Evolutionary conservation across 2,888 invertebrate species (phyloP).

Genomic region (Drosophila recens): DNA sequence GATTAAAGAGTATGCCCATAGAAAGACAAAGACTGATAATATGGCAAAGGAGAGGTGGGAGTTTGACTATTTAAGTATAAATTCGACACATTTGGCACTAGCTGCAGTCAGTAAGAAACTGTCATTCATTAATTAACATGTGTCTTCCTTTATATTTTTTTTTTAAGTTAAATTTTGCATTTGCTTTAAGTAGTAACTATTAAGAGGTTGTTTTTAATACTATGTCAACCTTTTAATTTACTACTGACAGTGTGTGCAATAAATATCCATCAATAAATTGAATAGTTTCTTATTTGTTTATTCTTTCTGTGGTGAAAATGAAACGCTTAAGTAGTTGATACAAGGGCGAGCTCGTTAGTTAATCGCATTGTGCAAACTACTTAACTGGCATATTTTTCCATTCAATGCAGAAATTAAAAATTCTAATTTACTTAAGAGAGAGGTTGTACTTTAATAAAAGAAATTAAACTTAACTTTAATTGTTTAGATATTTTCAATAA

Average conservation of each 20-base stretch:
- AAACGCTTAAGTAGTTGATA: constrained; percentile 59
- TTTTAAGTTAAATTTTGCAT: constrained; percentile 6
- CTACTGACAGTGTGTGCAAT: constrained; percentile 59
- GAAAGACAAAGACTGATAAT: constrained; percentile 32
- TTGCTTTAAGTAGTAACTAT: constrained; percentile 64
- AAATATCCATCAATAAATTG: neutral
- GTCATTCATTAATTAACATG: neutral
- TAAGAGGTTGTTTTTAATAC: constrained; percentile 46
- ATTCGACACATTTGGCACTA: constrained; percentile 13
- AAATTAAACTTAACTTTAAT: too few relatives aligned
- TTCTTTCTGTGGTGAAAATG: constrained; percentile 18
- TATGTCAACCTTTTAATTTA: constrained; percentile 61
- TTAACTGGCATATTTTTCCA: constrained; percentile 46
- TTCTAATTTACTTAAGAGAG: neutral
- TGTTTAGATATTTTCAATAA: neutral
- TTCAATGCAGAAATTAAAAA: neutral
- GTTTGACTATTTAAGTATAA: constrained; percentile 23
- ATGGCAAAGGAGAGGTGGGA: neutral
- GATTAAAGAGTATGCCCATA: constrained; percentile 17
- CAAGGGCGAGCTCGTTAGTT: constrained; percentile 45
- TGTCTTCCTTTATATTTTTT: neutral
- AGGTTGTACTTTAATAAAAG: too few relatives aligned
- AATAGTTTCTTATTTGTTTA: neutral
- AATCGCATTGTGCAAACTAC: constrained; percentile 59
- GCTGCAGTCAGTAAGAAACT: constrained; percentile 30